Conservation (phyloP, 2,888 invertebrate species). For the Stegana nigrithorax region DNA sequence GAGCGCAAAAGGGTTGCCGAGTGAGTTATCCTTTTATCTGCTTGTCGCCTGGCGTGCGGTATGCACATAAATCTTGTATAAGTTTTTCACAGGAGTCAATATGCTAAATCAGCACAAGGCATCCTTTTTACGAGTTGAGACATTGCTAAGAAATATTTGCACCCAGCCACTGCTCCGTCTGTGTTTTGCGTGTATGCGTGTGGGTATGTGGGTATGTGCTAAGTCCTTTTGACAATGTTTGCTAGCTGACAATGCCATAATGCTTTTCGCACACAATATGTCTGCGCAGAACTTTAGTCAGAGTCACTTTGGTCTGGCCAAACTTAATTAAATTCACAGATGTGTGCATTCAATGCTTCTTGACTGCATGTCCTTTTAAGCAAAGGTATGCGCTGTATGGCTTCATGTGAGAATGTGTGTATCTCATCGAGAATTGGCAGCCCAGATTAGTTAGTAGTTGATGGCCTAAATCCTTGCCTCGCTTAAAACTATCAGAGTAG, state of each 20-base stretch:
- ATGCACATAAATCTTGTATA: slow-evolving; percentile 61
- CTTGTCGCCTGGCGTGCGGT: slow-evolving; percentile 38
- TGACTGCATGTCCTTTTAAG: background rate
- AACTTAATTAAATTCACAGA: slow-evolving; percentile 15
- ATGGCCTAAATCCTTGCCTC: too few species aligned
- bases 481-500: too few species aligned
- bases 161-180: too few species aligned
- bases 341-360: too few species aligned
- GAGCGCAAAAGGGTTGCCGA: slow-evolving; percentile 16
- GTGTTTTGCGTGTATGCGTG: too few species aligned
- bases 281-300: slow-evolving; percentile 11
- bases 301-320: too few species aligned
- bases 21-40: slow-evolving; percentile 54
- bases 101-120: slow-evolving; percentile 56
- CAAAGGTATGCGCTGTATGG: background rate
- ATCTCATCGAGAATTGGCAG: background rate
- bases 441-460: too few species aligned
- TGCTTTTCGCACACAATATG: background rate
- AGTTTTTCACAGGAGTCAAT: slow-evolving; percentile 61
- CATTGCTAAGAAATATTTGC: slow-evolving; percentile 1
- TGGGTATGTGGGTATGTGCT: background rate
- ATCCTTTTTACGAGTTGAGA: slow-evolving; percentile 4
- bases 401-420: background rate
- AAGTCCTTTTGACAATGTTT: slow-evolving; percentile 7
- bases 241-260: background rate